Evolutionary conservation across 2,888 invertebrate species (phyloP).

Genomic region (Eumerus sabulonum): DNA sequence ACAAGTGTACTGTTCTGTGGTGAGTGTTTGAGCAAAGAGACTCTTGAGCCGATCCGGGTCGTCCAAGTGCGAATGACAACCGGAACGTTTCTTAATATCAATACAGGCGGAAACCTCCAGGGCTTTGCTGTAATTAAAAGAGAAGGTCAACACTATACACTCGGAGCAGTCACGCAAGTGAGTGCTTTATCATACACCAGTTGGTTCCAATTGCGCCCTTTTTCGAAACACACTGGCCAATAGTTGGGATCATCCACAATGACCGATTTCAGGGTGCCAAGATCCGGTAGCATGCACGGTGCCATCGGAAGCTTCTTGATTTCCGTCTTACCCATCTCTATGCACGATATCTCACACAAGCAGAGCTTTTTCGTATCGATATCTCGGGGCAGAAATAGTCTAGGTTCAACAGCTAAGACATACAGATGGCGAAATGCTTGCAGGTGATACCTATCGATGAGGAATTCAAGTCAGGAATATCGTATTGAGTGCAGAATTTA

Average conservation of each 20-base stretch:
- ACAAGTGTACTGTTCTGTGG: conserved; percentile 82
- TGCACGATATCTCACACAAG: conserved; percentile 86
- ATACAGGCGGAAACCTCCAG: conserved; percentile 85
- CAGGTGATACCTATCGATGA: conserved; percentile 89
- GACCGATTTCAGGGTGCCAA: conserved; percentile 86
- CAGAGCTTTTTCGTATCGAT: conserved; percentile 89
- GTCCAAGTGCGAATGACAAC: conserved; percentile 91
- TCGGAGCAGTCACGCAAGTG: no score
- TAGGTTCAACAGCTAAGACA: conserved; percentile 94
- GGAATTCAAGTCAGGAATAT: background rate
- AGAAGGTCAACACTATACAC: conserved; percentile 50
- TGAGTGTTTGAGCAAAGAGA: conserved; percentile 88
- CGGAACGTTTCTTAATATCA: conserved; percentile 93
- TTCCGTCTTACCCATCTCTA: conserved; percentile 80
- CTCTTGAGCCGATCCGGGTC: conserved; percentile 91
- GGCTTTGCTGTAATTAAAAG: conserved; percentile 80
- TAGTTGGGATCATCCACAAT: conserved; percentile 91
- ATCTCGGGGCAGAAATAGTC: conserved; percentile 92
- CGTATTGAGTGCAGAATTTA: background rate
- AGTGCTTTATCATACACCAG: conserved; percentile 82
- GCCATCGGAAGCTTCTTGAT: conserved; percentile 82
- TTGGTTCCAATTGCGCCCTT: conserved; percentile 90
- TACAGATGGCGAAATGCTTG: conserved; percentile 98
- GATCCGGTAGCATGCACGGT: conserved; percentile 92
- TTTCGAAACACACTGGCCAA: conserved; percentile 92